These are phyloP conservation scores for Sebastes alutus DNA, from an alignment of 2,797 vertebrate species.

Conservation along the genomic window DNA sequence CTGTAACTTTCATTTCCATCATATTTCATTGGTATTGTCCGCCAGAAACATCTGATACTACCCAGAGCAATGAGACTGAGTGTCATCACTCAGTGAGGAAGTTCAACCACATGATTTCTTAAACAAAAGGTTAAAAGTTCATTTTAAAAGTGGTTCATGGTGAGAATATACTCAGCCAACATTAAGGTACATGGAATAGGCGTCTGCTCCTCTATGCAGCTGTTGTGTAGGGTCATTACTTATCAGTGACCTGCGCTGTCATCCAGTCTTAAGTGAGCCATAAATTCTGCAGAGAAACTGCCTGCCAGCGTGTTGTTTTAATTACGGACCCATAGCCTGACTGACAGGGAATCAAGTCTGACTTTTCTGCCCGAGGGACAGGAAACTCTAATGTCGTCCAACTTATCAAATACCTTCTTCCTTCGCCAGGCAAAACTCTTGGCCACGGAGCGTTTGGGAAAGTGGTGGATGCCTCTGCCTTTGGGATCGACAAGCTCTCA, in stretches of 20 bases:
- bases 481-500: slow-evolving; percentile 95
- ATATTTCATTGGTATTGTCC: neutral
- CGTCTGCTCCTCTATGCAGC: slow-evolving; percentile 46
- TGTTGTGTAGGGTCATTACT: slow-evolving; percentile 59
- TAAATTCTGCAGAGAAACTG: slow-evolving; percentile 60
- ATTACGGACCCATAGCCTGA: slow-evolving; percentile 67
- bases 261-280: slow-evolving; percentile 52
- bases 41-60: neutral
- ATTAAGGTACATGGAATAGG: slow-evolving; percentile 5
- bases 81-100: neutral
- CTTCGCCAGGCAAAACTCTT: slow-evolving; percentile 91
- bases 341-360: slow-evolving; percentile 62
- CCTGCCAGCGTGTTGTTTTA: slow-evolving; percentile 70
- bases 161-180: neutral
- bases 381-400: slow-evolving; percentile 35
- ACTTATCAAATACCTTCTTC: slow-evolving; percentile 39
- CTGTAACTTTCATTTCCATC: neutral
- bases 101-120: neutral
- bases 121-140: slow-evolving; percentile 1
- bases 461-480: slow-evolving; percentile 95
- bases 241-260: slow-evolving; percentile 64
- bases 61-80: neutral
- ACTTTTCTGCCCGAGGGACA: slow-evolving; percentile 53
- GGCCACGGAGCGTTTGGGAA: slow-evolving; percentile 96
- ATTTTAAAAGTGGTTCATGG: neutral